Conservation (phyloP, 2,888 invertebrate species). For the Periphyllus acericola region DNA sequence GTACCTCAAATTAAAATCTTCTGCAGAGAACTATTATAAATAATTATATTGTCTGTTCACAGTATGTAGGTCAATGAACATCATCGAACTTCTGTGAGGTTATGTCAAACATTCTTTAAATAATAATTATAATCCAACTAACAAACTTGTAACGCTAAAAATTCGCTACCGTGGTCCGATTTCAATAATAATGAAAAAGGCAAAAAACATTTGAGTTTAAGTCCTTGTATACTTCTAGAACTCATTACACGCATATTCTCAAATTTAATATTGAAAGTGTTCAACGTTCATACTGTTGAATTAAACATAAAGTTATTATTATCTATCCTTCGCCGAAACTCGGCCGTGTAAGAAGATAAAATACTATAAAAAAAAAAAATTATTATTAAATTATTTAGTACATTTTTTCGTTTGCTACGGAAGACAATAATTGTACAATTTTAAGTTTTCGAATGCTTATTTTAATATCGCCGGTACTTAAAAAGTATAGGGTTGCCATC, state of each 20-base stretch:
- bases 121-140: background rate
- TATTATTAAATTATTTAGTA: background rate
- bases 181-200: background rate
- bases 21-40: too few relatives aligned
- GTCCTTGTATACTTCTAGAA: background rate
- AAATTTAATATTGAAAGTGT: background rate
- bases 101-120: too few relatives aligned
- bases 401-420: background rate
- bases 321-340: background rate
- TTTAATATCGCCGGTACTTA: background rate
- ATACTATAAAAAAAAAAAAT: background rate
- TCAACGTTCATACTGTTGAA: background rate
- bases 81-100: too few relatives aligned
- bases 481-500: too few relatives aligned
- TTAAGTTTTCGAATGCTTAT: slow-evolving; percentile 16
- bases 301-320: background rate
- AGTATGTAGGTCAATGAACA: too few relatives aligned
- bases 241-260: background rate
- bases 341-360: background rate
- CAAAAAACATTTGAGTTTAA: background rate
- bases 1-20: too few relatives aligned
- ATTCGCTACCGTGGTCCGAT: background rate
- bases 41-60: too few relatives aligned
- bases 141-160: background rate
- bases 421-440: background rate